Percentiles rank a stretch among this genome's conserved stretches.
Evolutionary conservation across 2,797 vertebrate species (phyloP).

Genomic region (Myoxocephalus aenaeus): DNA sequence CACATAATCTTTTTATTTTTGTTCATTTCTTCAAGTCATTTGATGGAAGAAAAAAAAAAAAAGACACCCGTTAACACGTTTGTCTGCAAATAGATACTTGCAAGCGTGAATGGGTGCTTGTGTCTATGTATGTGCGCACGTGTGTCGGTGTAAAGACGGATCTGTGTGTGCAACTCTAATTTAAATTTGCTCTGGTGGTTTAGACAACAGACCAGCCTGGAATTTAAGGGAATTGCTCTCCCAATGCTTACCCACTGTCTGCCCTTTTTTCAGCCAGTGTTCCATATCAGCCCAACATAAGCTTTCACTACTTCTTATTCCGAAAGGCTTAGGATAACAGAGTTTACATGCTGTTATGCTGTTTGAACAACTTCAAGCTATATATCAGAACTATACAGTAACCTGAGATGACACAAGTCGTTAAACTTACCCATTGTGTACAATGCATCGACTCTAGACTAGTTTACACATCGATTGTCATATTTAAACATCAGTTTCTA

Average conservation of each 20-base stretch:
- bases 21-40: slow-evolving; percentile 48
- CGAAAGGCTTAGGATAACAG: slow-evolving; percentile 54
- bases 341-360: slow-evolving; percentile 61
- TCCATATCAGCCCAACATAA: slow-evolving; percentile 48
- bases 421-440: slow-evolving; percentile 35
- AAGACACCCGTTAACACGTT: slow-evolving; percentile 62
- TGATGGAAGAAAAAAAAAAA: slow-evolving; percentile 29
- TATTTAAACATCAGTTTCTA: slow-evolving; percentile 56
- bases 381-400: slow-evolving; percentile 43
- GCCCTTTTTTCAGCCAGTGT: slow-evolving; percentile 28
- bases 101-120: slow-evolving; percentile 60
- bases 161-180: slow-evolving; percentile 60
- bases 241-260: slow-evolving; percentile 31
- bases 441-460: slow-evolving; percentile 38
- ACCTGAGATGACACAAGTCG: slow-evolving; percentile 56
- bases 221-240: slow-evolving; percentile 54
- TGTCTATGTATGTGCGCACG: slow-evolving; percentile 51
- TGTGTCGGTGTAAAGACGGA: slow-evolving; percentile 59
- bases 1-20: slow-evolving; percentile 22
- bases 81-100: slow-evolving; percentile 60
- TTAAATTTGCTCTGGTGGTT: slow-evolving; percentile 52
- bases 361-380: slow-evolving; percentile 63
- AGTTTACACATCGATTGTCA: slow-evolving; percentile 51
- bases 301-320: slow-evolving; percentile 62
- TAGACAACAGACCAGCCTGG: slow-evolving; percentile 51